A percentile compares a stretch with the other conserved stretches of the same genome.
These are phyloP conservation scores for Plagodis dolabraria DNA, from an alignment of 2,888 invertebrate genomes.

Conservation along the genomic window DNA sequence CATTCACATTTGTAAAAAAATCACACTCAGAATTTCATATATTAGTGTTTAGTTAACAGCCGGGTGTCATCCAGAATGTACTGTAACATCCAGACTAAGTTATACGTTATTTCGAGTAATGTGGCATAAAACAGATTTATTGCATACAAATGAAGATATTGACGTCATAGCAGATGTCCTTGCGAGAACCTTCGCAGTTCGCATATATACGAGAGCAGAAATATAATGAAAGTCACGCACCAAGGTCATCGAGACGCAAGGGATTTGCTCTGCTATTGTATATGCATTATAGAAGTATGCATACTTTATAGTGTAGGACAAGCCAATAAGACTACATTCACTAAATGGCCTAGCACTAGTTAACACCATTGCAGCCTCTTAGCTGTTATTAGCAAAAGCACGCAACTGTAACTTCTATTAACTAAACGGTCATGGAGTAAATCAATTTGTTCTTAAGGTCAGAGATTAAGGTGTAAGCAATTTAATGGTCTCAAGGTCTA, in stretches of 20 bases:
- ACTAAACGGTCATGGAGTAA: constrained; percentile 18
- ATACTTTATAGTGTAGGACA: constrained; percentile 5
- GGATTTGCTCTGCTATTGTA: constrained; percentile 30
- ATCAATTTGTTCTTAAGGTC: constrained; percentile 17
- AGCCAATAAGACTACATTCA: constrained; percentile 16
- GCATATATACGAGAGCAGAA: constrained; percentile 26
- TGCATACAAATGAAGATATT: constrained; percentile 4
- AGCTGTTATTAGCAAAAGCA: constrained; percentile 33
- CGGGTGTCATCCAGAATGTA: constrained; percentile 10
- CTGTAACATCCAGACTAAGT: background rate
- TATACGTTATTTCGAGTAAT: constrained; percentile 8
- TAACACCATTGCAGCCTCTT: constrained; percentile 32
- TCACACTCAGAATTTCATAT: background rate
- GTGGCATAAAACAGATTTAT: constrained; percentile 14
- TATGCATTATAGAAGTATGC: constrained; percentile 1
- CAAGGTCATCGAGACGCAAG: constrained; percentile 31
- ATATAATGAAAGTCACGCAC: constrained; percentile 36
- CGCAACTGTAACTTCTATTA: constrained; percentile 28
- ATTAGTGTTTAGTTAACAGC: constrained; percentile 1
- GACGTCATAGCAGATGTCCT: constrained; percentile 30
- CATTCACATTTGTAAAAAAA: too few relatives aligned
- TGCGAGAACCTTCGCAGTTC: constrained; percentile 30
- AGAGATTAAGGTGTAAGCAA: constrained; percentile 4
- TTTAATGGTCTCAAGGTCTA: constrained; percentile 10
- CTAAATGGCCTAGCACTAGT: constrained; percentile 30